Conservation (phyloP, 1,140 invertebrate genomes). For the Cherax destructor region DNA sequence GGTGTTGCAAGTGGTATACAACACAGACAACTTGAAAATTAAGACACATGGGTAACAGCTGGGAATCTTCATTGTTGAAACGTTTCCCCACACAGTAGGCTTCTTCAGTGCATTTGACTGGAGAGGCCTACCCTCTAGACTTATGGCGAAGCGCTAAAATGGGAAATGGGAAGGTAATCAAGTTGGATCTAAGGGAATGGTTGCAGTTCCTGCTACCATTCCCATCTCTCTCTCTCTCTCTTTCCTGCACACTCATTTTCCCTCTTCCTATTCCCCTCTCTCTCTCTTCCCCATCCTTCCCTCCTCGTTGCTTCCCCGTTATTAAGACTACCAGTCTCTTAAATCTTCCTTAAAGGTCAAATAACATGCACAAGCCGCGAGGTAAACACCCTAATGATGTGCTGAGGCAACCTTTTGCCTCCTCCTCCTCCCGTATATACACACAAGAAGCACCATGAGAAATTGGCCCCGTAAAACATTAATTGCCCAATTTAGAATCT, state of each 20-base stretch:
- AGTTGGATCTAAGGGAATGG: no score
- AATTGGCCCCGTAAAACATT: background rate
- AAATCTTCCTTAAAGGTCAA: conserved; percentile 5
- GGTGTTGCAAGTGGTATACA: no score
- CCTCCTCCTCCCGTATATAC: background rate
- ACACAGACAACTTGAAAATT: no score
- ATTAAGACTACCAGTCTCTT: background rate
- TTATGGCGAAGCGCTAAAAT: no score
- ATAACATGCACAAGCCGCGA: conserved; percentile 8
- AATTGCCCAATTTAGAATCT: conserved; percentile 8
- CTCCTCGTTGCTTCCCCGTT: background rate
- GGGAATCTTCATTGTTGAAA: no score
- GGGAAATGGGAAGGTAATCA: no score
- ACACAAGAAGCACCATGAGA: background rate
- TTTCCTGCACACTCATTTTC: background rate
- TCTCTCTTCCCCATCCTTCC: background rate
- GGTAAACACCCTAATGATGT: conserved; percentile 3
- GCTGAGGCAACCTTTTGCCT: background rate
- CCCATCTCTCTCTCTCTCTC: background rate
- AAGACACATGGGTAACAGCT: no score
- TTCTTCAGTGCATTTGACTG: no score
- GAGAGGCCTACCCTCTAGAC: no score
- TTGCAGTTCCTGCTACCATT: no score
- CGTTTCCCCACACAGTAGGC: no score
- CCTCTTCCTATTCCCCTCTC: background rate